Percentiles rank a stretch among this genome's conserved stretches.
phyloP scores from a whole-genome alignment of 2,888 invertebrate species.

The Iphiclides podalirius region DNA sequence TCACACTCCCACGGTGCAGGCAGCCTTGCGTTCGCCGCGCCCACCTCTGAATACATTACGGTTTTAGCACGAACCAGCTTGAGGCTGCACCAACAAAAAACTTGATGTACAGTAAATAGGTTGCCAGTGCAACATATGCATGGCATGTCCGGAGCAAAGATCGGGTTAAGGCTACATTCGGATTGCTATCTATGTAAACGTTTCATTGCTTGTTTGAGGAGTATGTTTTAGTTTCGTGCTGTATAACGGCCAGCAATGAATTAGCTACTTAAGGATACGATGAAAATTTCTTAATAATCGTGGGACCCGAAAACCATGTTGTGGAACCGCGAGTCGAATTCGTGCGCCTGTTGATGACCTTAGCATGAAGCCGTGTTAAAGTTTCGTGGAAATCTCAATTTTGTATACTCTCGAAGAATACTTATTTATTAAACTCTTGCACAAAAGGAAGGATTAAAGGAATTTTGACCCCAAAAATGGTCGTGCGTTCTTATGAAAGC shows the following conservation, averaged over 20 bases:
- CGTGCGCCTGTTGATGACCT: constrained; percentile 37
- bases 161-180: constrained; percentile 7
- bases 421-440: not conserved
- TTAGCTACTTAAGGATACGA: not conserved
- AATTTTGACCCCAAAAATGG: too few species aligned
- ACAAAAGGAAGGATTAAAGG: too few species aligned
- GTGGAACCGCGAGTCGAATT: constrained; percentile 35
- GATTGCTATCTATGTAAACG: not conserved
- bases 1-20: too few species aligned
- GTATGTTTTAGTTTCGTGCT: not conserved
- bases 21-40: constrained; percentile 25
- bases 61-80: not conserved
- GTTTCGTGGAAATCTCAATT: constrained; percentile 24
- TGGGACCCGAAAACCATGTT: constrained; percentile 25
- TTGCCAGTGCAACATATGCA: constrained; percentile 14
- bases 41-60: constrained; percentile 23
- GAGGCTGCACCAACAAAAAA: not conserved
- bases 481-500: too few species aligned
- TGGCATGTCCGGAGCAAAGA: constrained; percentile 25
- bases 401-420: constrained; percentile 12
- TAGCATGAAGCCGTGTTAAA: constrained; percentile 2
- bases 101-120: constrained; percentile 8
- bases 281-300: constrained; percentile 3
- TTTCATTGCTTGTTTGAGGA: constrained; percentile 8
- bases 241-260: constrained; percentile 6